Evolutionary conservation across 2,797 vertebrate genomes (phyloP), one percentile per base, ranked within the genome.

Genomic region (Craterocephalus amniculus): DNA sequence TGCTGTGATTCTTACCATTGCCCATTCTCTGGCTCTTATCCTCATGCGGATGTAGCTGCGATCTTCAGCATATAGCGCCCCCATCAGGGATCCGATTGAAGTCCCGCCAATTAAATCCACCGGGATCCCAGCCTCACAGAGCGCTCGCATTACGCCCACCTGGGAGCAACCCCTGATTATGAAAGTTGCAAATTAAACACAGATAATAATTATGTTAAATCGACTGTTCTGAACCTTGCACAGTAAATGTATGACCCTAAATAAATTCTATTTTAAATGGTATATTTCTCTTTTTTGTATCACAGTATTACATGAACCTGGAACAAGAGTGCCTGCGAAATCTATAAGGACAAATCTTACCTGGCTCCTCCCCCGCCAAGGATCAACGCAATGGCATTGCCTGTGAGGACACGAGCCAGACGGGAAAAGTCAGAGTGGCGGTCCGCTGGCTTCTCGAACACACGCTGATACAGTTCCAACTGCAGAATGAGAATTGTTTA

Each of bases 291-390:
- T 48, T 48, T n/a, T n/a, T 48, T 48, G 6, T 20, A 48, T 48
- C 22, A 22, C 8, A 48, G 10, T n/a, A 49, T 49, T 49, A 9
- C 1, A 16, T 49, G 6, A 49, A n/a, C 48, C 24, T 49, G 7
- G n/a, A 49, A 24, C 48, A 8, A 49, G 9, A 24, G 9, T 49
- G 11, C 48, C 8, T 49, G 48, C 8, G 24, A 26, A 51, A 26
- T 11, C 12, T 51, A 6, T 6, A 51, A 4, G 26, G 22, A 4
- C 12, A 51, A 20, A 51, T 1, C 10, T 74, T 91, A 98, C 97
- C 97, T 96, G 18, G 97, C 97, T 2, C 98, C 97, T 1, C 97
- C 97, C 0, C 97, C 97, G 31, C 97, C 97, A 0, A 99, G 94
- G 68, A 99, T 95, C 65, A 99, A 91, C 0, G 96, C 97, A 0